Conservation (phyloP, 1,140 invertebrate genomes). For the Dendrolimus kikuchii region DNA sequence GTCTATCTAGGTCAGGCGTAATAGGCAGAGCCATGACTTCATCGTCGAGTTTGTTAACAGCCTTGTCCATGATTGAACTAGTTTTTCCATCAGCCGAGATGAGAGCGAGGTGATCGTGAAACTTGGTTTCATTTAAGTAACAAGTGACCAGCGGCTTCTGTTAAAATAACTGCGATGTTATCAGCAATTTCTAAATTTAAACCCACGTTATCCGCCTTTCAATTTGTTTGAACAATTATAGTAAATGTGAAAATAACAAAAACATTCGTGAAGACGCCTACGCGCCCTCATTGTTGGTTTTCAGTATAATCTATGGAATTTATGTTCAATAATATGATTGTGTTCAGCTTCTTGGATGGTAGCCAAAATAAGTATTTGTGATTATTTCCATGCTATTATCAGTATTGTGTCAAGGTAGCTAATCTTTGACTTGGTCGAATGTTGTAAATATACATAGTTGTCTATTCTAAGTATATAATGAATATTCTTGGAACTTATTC, state of each 20-base stretch:
- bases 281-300: no score
- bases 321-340: conserved; percentile 2
- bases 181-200: no score
- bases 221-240: no score
- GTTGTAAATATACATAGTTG: no score
- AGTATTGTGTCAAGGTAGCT: background rate
- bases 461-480: no score
- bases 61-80: conserved; percentile 54
- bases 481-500: no score
- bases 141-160: conserved; percentile 19
- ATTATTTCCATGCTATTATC: background rate
- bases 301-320: no score
- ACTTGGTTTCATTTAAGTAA: conserved; percentile 15
- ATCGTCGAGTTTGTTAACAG: conserved; percentile 36
- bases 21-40: conserved; percentile 36
- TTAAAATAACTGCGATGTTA: conserved; percentile 1
- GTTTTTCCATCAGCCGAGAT: conserved; percentile 49
- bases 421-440: no score
- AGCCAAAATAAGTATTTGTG: conserved; percentile 2
- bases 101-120: conserved; percentile 44
- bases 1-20: conserved; percentile 36
- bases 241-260: no score
- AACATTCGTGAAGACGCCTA: no score
- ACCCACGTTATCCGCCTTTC: no score
- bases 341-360: conserved; percentile 2